Percentiles rank a stretch among this genome's conserved stretches.
Evolutionary conservation across 2,113 vertebrate species (phyloP).

Genomic region (Chinchilla lanigera): DNA sequence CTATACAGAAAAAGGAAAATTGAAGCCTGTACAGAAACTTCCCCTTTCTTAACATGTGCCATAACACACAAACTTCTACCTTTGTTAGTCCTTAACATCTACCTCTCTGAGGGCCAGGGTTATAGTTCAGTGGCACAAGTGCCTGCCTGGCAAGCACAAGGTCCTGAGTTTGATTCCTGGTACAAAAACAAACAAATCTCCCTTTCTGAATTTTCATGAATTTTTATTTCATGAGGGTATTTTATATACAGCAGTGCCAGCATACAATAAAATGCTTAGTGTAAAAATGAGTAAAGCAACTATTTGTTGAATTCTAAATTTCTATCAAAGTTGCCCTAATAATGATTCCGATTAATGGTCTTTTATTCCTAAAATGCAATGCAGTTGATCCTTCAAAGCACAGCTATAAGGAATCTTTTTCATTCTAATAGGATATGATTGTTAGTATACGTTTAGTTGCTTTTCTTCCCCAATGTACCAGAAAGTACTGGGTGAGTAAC

Average conservation of each 20-base stretch:
- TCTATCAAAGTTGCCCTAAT: background rate
- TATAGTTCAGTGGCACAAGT: too few species aligned
- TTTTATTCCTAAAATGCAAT: constrained; percentile 55
- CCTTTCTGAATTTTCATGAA: constrained; percentile 86
- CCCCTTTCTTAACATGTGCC: constrained; percentile 83
- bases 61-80: constrained; percentile 86
- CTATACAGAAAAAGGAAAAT: constrained; percentile 77
- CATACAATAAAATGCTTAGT: constrained; percentile 84
- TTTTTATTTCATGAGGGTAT: constrained; percentile 85
- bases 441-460: background rate
- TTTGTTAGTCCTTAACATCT: constrained; percentile 87
- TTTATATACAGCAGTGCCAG: constrained; percentile 85
- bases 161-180: too few species aligned
- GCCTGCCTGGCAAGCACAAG: too few species aligned
- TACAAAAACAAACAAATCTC: too few species aligned
- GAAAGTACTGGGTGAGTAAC: background rate
- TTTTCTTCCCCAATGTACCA: constrained; percentile 24
- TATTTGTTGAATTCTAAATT: constrained; percentile 59
- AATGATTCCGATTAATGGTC: constrained; percentile 43
- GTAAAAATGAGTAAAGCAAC: constrained; percentile 54
- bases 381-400: constrained; percentile 15
- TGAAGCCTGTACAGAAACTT: constrained; percentile 85
- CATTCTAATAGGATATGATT: constrained; percentile 37
- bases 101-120: too few species aligned
- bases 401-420: background rate